These are phyloP conservation scores for Actenoides lindsayi DNA, from an alignment of 2,113 vertebrate genomes.

Conservation along the genomic window DNA sequence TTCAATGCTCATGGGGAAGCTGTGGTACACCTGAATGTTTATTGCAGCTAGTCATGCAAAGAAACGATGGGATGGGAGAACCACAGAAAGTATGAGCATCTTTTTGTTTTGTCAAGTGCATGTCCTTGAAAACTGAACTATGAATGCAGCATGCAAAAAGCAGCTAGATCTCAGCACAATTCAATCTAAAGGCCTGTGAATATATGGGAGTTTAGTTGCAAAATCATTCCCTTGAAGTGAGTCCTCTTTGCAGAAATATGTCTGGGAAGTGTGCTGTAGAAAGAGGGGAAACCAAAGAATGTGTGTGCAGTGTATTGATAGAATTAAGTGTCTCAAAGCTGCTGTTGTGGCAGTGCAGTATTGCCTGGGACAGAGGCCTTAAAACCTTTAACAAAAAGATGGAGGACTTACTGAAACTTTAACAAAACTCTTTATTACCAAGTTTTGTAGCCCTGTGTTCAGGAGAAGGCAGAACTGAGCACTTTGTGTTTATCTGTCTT, in stretches of 20 bases:
- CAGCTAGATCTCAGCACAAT: not conserved
- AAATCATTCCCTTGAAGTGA: not conserved
- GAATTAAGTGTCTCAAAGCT: not conserved
- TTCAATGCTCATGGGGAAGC: rapidly evolving
- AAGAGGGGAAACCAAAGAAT: not conserved
- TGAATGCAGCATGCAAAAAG: not conserved
- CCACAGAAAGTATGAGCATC: rapidly evolving
- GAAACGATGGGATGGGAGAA: not conserved
- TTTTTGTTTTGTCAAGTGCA: rapidly evolving
- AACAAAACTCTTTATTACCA: not conserved
- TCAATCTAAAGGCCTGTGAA: not conserved
- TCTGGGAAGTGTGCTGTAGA: not conserved
- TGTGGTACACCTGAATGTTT: not conserved
- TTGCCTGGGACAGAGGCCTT: not conserved
- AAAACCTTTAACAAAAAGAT: not conserved
- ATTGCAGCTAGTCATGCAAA: not conserved
- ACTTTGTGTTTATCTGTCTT: not conserved
- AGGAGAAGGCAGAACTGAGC: not conserved
- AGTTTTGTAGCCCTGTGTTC: not conserved
- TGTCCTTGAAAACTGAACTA: not conserved
- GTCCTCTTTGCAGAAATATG: not conserved
- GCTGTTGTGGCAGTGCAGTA: not conserved
- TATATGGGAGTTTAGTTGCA: rapidly evolving
- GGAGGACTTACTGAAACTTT: not conserved
- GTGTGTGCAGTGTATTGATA: rapidly evolving